A percentile compares a stretch with the other conserved stretches of the same genome.
phyloP scores from a whole-genome alignment of 2,888 invertebrate species.

The Drosophila barbarae region DNA sequence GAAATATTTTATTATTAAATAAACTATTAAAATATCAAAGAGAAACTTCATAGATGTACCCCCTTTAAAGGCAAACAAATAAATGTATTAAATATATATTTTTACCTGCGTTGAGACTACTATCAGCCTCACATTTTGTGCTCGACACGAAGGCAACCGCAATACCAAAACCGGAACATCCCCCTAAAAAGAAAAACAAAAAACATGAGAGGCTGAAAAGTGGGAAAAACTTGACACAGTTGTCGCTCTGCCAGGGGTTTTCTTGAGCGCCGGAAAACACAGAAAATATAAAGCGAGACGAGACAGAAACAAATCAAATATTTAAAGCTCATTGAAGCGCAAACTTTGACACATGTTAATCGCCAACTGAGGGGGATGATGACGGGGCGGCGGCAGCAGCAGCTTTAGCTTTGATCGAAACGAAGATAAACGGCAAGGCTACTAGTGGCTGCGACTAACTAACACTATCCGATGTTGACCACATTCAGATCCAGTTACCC shows the following conservation, averaged over 20 bases:
- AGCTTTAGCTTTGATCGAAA: constrained; percentile 21
- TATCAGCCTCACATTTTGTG: constrained; percentile 16
- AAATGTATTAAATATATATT: constrained; percentile 8
- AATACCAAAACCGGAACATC: constrained; percentile 51
- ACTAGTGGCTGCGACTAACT: constrained; percentile 27
- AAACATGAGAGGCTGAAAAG: constrained; percentile 10
- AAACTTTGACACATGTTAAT: constrained; percentile 71
- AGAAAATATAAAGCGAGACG: constrained; percentile 4
- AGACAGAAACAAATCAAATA: constrained; percentile 69
- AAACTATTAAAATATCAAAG: no score
- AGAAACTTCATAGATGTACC: no score
- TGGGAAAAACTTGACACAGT: constrained; percentile 42
- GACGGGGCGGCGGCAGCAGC: background rate
- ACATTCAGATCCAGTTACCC: constrained; percentile 36
- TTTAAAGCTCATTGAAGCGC: constrained; percentile 73
- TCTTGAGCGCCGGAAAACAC: background rate
- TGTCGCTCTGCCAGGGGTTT: constrained; percentile 21
- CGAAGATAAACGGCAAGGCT: constrained; percentile 24
- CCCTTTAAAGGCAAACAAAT: constrained; percentile 36
- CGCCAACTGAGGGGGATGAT: constrained; percentile 3
- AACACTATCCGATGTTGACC: constrained; percentile 35
- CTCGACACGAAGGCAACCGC: constrained; percentile 56
- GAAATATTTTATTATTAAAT: no score
- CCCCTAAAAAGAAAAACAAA: constrained; percentile 8
- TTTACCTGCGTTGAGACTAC: constrained; percentile 17